These are phyloP conservation scores for Cheirogaleus medius DNA, from an alignment of 2,113 vertebrate species.

Conservation along the genomic window DNA sequence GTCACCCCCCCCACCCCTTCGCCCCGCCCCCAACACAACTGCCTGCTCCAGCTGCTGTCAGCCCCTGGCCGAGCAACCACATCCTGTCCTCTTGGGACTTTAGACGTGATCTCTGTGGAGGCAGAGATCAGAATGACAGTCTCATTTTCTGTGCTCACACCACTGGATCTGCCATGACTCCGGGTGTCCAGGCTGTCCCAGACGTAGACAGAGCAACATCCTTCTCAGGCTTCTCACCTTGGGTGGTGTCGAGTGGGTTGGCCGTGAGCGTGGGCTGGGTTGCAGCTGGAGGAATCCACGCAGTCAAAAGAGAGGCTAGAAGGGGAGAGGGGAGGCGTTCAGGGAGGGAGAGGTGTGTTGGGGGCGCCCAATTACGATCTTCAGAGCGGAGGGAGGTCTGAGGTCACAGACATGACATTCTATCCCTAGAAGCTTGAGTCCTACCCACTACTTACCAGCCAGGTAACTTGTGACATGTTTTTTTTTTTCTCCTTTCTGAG, in stretches of 20 bases:
- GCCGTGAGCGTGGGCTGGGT: background rate
- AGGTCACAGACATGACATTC: fast-evolving
- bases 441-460: no score
- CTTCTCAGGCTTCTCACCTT: background rate
- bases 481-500: background rate
- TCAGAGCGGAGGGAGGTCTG: background rate
- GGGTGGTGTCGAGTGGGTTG: background rate
- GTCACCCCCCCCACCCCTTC: background rate
- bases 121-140: background rate
- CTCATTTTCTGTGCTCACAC: background rate
- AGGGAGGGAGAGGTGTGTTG: background rate
- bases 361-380: background rate
- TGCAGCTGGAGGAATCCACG: background rate
- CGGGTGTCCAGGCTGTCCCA: background rate
- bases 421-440: background rate
- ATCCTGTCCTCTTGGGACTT: background rate
- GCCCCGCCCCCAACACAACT: background rate
- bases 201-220: background rate
- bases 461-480: background rate
- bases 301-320: background rate
- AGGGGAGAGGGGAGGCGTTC: background rate
- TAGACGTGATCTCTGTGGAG: background rate
- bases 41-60: no score
- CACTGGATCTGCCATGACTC: background rate
- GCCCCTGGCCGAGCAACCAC: background rate